These are phyloP conservation scores for Lycaena phlaeas DNA, from an alignment of 2,888 invertebrate genomes.

Conservation along the genomic window DNA sequence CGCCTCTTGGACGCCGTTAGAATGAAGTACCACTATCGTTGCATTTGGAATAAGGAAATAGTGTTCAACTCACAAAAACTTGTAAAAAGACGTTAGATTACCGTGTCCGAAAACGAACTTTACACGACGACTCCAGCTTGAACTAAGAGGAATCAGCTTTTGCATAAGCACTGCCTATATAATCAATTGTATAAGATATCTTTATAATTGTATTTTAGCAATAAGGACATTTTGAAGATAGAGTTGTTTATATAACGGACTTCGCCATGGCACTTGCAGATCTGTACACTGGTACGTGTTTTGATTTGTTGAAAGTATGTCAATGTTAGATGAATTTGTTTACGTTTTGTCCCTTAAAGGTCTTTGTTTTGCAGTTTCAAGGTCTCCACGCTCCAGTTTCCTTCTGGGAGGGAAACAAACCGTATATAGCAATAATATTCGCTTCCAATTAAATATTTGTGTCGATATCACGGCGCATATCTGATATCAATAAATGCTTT, in stretches of 20 bases:
- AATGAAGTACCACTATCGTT: slow-evolving; percentile 85
- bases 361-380: slow-evolving; percentile 40
- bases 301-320: slow-evolving; percentile 23
- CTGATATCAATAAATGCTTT: not conserved
- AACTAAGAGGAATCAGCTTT: slow-evolving; percentile 49
- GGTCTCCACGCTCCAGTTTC: slow-evolving; percentile 45
- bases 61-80: slow-evolving; percentile 94
- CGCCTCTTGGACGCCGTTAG: slow-evolving; percentile 64
- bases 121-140: slow-evolving; percentile 57
- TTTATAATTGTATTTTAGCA: slow-evolving; percentile 50
- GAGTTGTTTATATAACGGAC: slow-evolving; percentile 35
- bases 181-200: slow-evolving; percentile 41
- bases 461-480: not conserved
- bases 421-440: not conserved
- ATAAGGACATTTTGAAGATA: slow-evolving; percentile 43
- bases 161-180: slow-evolving; percentile 58
- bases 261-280: slow-evolving; percentile 61
- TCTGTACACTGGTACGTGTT: slow-evolving; percentile 60
- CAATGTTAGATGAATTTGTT: slow-evolving; percentile 27
- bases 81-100: slow-evolving; percentile 90
- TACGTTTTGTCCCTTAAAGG: slow-evolving; percentile 36
- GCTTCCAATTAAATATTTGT: not conserved
- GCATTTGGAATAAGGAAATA: slow-evolving; percentile 94
- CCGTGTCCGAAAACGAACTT: slow-evolving; percentile 32
- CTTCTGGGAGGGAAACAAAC: slow-evolving; percentile 14